Conservation (phyloP, 2,888 invertebrate species). For the Drosophila lacicola region DNA sequence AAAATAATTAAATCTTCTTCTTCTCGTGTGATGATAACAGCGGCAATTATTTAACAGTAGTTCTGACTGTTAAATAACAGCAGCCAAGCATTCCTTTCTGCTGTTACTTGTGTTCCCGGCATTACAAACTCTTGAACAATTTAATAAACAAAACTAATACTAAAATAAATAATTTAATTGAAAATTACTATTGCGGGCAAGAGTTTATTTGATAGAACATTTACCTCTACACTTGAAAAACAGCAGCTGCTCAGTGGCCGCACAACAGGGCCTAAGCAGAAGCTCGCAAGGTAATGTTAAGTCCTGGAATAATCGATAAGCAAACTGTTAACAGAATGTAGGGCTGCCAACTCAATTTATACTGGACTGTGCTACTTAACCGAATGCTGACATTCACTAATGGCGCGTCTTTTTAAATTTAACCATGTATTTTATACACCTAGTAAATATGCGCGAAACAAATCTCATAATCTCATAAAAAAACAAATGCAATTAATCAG, state of each 20-base stretch:
- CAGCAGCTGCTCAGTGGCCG: neutral
- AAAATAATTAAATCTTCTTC: constrained; percentile 60
- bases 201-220: neutral
- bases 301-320: constrained; percentile 20
- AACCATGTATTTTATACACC: neutral
- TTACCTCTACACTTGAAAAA: neutral
- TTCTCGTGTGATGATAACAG: constrained; percentile 34
- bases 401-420: constrained; percentile 23
- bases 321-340: neutral
- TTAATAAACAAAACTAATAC: no score
- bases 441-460: neutral
- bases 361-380: neutral
- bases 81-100: neutral
- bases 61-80: constrained; percentile 32
- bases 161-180: no score
- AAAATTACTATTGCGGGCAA: no score
- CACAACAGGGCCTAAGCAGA: neutral
- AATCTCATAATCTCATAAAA: constrained; percentile 7
- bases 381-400: neutral
- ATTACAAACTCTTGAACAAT: no score
- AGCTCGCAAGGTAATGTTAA: neutral
- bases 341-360: constrained; percentile 22
- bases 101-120: neutral
- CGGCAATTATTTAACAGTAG: constrained; percentile 18
- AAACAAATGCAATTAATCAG: constrained; percentile 29